A percentile compares a stretch with the other conserved stretches of the same genome.
These are phyloP conservation scores for Ornithoptera priamus DNA, from an alignment of 2,888 invertebrate species.

Conservation along the genomic window DNA sequence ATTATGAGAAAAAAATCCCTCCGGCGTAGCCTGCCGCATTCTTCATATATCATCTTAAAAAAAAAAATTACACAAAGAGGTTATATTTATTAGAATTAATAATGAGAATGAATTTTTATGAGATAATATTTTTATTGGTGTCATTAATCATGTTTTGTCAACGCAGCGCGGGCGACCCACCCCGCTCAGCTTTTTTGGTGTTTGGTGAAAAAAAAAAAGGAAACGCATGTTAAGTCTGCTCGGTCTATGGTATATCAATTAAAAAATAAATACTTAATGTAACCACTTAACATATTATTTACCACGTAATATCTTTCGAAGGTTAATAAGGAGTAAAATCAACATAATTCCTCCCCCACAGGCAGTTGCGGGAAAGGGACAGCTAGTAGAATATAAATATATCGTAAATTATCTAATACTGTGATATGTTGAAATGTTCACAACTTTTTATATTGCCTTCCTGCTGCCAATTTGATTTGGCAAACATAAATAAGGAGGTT, in stretches of 20 bases:
- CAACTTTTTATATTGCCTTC: not conserved
- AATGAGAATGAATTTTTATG: slow-evolving; percentile 56
- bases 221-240: not conserved
- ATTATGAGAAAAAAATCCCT: slow-evolving; percentile 37
- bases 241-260: not conserved
- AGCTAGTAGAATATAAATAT: no score
- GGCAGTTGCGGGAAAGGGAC: no score
- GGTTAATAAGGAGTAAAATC: no score
- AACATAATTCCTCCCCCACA: no score
- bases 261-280: no score
- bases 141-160: slow-evolving; percentile 68
- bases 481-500: not conserved
- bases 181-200: slow-evolving; percentile 3
- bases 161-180: slow-evolving; percentile 39
- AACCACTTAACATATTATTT: no score
- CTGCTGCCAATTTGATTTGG: not conserved
- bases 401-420: no score
- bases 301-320: no score
- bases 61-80: slow-evolving; percentile 31
- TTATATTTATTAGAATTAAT: slow-evolving; percentile 55
- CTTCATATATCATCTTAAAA: slow-evolving; percentile 36
- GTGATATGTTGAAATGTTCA: no score
- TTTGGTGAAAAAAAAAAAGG: no score
- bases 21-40: slow-evolving; percentile 37
- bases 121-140: slow-evolving; percentile 51